Base-by-base conservation (phyloP, 2,888 invertebrate genomes). In the Tupiocoris notatus region DNA sequence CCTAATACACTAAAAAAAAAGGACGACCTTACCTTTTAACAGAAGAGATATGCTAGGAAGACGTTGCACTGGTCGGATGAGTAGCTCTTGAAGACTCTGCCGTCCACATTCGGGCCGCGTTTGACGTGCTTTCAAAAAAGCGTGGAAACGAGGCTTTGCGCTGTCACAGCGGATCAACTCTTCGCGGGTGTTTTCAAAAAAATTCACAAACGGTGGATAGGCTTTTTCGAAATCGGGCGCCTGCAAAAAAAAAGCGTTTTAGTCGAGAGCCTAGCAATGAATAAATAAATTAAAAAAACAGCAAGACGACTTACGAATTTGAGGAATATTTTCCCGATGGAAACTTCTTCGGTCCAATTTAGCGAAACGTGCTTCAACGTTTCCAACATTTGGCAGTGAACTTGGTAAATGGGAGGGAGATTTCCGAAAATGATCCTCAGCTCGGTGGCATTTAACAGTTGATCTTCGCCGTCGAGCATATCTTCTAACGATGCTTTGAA, bases 161-260 rank as follows among this genome's bases (percentile, higher is more conserved):
- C 90, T 90, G 87, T 96, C 96, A 87, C 96, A 97, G 83, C 91
- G 90, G 82, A 90, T 88, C 83, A 99, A 88, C 87, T 94, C 93
- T 83, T 96, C 95, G 85, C 96, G 96, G 85, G 96, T 95, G 84
- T 95, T 94, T 85, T 98, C 98, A 85, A 97, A 98, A 86, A 94
- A 98, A 86, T 99, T 99, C 75, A 99, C 93, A 86, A 96, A 99
- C 20, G 97, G 96, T 79, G 98, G 98, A 86, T 99, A 99, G 0
- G 96, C 94, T 85, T 94, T 96, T 80, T 93, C 89, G 83, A 98
- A 87, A 82, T 93, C 95, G 74, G 92, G 91, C 73, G 93, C 92
- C 87, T 87, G 81, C 12, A 78, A 75, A 77, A 64, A 66, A 54
- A 54, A 39, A 3, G 39, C 39, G 12, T 12, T 39, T 3, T 39